Conservation (phyloP, 35 echinoderm and acorn worm species). For the Hemicentrotus pulcherrimus region DNA sequence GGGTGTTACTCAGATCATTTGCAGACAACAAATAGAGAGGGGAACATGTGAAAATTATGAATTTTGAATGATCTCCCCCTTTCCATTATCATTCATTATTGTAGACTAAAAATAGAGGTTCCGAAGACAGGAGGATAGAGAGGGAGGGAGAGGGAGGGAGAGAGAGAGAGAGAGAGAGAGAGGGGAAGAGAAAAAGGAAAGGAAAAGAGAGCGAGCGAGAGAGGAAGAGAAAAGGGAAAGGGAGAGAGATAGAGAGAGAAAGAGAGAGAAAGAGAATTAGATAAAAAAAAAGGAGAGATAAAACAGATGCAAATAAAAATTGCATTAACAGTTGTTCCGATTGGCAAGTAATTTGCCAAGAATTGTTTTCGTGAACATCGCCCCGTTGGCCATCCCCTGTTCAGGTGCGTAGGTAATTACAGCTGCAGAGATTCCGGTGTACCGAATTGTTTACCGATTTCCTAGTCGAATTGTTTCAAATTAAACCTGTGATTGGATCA, state of each 20-base stretch:
- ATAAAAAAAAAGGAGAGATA: background rate
- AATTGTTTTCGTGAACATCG: background rate
- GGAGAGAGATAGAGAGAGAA: background rate
- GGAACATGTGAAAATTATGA: no score
- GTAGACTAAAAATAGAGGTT: no score
- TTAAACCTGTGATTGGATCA: constrained; percentile 3
- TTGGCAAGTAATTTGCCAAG: background rate
- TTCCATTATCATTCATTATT: no score
- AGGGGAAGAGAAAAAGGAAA: background rate
- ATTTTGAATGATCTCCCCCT: no score
- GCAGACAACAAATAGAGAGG: no score
- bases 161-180: background rate
- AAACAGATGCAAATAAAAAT: background rate
- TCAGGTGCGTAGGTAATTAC: background rate
- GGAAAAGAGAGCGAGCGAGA: background rate
- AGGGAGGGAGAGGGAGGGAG: background rate
- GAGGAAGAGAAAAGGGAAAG: background rate
- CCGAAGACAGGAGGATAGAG: background rate
- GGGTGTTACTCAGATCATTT: no score
- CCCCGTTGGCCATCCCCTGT: background rate
- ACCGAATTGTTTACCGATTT: background rate
- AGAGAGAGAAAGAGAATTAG: background rate
- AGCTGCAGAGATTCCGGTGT: background rate
- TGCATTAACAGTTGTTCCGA: background rate
- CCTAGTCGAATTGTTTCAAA: constrained; percentile 3